Conservation (phyloP, 2,113 vertebrate species). For the Kobus ellipsiprymnus region DNA sequence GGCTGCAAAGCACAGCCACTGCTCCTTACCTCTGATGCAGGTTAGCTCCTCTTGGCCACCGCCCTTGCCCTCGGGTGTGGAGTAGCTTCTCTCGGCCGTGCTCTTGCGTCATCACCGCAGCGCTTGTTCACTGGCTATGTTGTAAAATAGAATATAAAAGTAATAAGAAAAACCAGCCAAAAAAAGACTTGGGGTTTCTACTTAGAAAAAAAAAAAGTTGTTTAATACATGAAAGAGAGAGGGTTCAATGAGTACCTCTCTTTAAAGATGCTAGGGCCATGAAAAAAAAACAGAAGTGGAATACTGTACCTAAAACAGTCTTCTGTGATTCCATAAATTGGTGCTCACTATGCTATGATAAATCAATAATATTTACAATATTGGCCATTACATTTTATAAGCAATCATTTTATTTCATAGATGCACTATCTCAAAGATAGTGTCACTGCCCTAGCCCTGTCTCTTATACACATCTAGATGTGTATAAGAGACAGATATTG, state of each 20-base stretch:
- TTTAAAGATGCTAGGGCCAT: background rate
- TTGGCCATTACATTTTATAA: background rate
- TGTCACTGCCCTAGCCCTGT: no score
- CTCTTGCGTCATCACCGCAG: rapidly evolving
- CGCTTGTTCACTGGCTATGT: rapidly evolving
- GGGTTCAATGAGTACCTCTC: background rate
- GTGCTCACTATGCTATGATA: background rate
- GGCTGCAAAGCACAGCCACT: no score
- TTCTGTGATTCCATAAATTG: background rate
- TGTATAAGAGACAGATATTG: no score
- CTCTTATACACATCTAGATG: no score
- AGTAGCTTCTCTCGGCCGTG: rapidly evolving
- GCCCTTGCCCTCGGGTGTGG: no score
- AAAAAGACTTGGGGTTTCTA: background rate
- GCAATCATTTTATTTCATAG: background rate
- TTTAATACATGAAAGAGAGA: background rate
- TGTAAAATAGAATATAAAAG: background rate
- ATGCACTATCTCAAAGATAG: background rate
- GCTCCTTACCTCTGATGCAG: no score
- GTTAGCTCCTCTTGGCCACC: no score
- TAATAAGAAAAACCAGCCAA: background rate
- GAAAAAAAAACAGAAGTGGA: background rate
- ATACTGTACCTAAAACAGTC: background rate
- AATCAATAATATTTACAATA: background rate
- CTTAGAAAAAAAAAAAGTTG: background rate